phyloP scores from a whole-genome alignment of 2,888 invertebrate species.

The Isoperla grammatica region DNA sequence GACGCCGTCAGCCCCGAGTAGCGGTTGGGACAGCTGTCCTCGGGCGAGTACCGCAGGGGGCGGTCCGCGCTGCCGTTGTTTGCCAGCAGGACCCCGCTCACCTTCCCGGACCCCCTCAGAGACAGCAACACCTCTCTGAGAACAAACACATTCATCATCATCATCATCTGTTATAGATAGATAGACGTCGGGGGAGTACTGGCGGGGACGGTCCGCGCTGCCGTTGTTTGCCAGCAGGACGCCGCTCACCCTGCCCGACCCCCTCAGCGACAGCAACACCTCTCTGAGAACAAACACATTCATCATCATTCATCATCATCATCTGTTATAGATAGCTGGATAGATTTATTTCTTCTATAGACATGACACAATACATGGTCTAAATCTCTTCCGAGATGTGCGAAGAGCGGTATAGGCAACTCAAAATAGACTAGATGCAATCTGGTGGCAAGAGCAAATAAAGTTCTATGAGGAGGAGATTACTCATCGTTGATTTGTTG shows the following conservation, averaged over 20 bases:
- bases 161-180: not conserved
- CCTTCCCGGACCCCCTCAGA: slow-evolving; percentile 41
- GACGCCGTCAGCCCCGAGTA: slow-evolving; percentile 51
- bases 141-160: slow-evolving; percentile 21
- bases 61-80: slow-evolving; percentile 28
- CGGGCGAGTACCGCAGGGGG: slow-evolving; percentile 47
- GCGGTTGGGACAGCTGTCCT: slow-evolving; percentile 78
- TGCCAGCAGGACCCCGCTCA: slow-evolving; percentile 45
- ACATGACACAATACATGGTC: no score
- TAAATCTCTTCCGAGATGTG: no score
- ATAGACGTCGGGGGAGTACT: slow-evolving; percentile 59
- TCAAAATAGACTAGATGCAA: no score
- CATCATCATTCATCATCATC: no score
- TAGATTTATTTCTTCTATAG: no score
- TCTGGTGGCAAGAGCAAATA: no score
- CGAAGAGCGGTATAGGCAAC: no score
- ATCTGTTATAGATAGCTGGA: no score
- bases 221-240: slow-evolving; percentile 41
- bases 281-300: slow-evolving; percentile 33
- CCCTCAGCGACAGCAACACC: slow-evolving; percentile 38
- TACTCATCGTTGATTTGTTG: no score
- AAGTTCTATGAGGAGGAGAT: no score
- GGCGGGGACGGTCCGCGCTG: slow-evolving; percentile 27
- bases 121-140: slow-evolving; percentile 36
- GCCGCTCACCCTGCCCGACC: slow-evolving; percentile 44